Evolutionary conservation across 2,888 invertebrate species (phyloP).

Genomic region (Cephus nigrinus): DNA sequence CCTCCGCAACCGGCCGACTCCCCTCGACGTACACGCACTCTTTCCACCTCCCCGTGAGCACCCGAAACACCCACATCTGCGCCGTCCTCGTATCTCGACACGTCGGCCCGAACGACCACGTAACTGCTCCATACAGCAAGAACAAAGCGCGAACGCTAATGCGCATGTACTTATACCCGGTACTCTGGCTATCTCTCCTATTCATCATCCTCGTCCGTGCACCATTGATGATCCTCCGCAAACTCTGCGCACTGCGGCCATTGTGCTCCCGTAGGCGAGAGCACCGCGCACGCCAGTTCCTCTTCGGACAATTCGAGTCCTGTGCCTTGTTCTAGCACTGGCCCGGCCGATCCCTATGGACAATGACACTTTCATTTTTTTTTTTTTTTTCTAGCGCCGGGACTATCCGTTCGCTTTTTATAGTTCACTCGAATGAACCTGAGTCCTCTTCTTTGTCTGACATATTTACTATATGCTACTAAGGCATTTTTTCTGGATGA

Average conservation of each 20-base stretch:
- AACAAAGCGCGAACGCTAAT: slow-evolving; percentile 55
- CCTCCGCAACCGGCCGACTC: slow-evolving; percentile 39
- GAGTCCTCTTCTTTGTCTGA: neutral
- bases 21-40: slow-evolving; percentile 17
- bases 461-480: no score
- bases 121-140: slow-evolving; percentile 52
- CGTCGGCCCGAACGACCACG: slow-evolving; percentile 36
- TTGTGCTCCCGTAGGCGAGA: neutral
- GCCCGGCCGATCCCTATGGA: neutral
- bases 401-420: neutral
- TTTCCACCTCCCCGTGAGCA: slow-evolving; percentile 15
- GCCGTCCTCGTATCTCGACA: slow-evolving; percentile 35
- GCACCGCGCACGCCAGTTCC: neutral
- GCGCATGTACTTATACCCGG: slow-evolving; percentile 35
- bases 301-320: neutral
- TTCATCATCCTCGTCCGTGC: slow-evolving; percentile 30
- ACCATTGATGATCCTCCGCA: slow-evolving; percentile 8
- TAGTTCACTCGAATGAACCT: neutral
- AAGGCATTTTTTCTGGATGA: neutral
- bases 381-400: neutral
- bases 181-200: slow-evolving; percentile 45
- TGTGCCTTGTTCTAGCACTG: neutral
- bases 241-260: neutral
- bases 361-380: neutral
- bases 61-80: slow-evolving; percentile 43